Evolutionary conservation across 2,797 vertebrate species (phyloP), one percentile per base, ranked within the genome.

Genomic region (Florisuga fusca): DNA sequence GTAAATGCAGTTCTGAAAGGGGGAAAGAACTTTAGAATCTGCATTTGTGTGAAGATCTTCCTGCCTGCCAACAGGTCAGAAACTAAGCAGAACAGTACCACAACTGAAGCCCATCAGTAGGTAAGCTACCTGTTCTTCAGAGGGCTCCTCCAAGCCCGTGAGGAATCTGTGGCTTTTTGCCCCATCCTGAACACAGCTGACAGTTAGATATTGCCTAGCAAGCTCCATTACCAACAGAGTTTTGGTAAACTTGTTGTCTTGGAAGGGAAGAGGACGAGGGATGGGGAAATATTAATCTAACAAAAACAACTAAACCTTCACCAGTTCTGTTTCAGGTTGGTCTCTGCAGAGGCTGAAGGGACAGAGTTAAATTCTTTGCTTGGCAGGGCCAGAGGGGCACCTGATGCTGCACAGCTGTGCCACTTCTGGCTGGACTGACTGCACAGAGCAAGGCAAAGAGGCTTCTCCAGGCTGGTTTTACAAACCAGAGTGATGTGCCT

Each of bases 191-290:
- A 57, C 76, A 77, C 20, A 25, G 3, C 2, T 36, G n/a, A 26
- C 57, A 41, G 26, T 58, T 38, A 31, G 27, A 6, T 41, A 21
- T 34, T n/a, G 41, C 58, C 34, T 43, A 27, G 8, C 23, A 64
- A 57, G 43, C 51, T 45, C 84, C 31, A 22, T 38, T 29, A 21
- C 78, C 25, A 67, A 58, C 76, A 45, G 73, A 71, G 36, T 55
- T 93, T 87, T n/a, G 45, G 73, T 63, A 82, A 94, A 81, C 46
- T 81, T 77, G 68, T 51, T 78, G 67, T 76, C 62, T 61, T 73
- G 61, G 69, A 89, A 91, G 33, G 34, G 59, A 91, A 89, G 48
- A 54, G 7, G 36, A 53, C 15, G 34, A 19, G 29, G 36, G 59
- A 43, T 50, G 13, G 21, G 53, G 57, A 71, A 85, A 80, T 55